Evolutionary conservation across 37 sponge, comb jelly and placozoan species (phyloP).

Genomic region (Halisarca cf. caerulea): DNA sequence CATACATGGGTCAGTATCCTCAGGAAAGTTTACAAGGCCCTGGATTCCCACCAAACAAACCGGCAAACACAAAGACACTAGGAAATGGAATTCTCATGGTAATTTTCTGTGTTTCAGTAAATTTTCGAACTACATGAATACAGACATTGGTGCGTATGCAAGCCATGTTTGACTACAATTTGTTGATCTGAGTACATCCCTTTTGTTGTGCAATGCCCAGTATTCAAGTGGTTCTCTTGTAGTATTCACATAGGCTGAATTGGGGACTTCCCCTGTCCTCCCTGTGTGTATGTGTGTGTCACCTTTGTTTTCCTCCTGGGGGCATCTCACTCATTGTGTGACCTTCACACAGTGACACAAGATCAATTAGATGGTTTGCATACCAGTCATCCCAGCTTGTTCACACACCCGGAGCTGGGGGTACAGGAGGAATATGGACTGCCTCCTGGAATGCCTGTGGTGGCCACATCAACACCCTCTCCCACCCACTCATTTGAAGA

Average conservation of each 20-base stretch:
- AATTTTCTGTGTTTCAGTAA: neutral
- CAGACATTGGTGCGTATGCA: too few relatives aligned
- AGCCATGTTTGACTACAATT: too few relatives aligned
- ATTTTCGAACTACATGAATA: too few relatives aligned
- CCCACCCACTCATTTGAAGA: too few relatives aligned
- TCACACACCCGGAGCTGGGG: neutral
- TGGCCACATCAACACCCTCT: too few relatives aligned
- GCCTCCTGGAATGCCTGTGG: too few relatives aligned
- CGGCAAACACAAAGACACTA: neutral
- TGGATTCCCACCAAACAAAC: neutral
- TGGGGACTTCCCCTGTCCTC: neutral
- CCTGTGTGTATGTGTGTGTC: neutral
- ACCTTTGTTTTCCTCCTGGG: neutral
- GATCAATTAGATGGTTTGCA: slow-evolving; percentile 17
- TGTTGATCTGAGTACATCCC: too few relatives aligned
- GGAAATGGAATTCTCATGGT: slow-evolving; percentile 1
- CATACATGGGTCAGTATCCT: slow-evolving; percentile 2
- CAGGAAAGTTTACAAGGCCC: neutral
- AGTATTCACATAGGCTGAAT: neutral
- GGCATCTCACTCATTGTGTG: neutral
- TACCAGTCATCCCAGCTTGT: neutral
- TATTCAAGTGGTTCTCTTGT: neutral
- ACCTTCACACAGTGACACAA: slow-evolving; percentile 3
- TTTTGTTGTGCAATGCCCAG: too few relatives aligned
- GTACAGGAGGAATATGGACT: too few relatives aligned